These are phyloP conservation scores for Rhabditoides inermis DNA, from an alignment of 2,888 invertebrate genomes.

Conservation along the genomic window DNA sequence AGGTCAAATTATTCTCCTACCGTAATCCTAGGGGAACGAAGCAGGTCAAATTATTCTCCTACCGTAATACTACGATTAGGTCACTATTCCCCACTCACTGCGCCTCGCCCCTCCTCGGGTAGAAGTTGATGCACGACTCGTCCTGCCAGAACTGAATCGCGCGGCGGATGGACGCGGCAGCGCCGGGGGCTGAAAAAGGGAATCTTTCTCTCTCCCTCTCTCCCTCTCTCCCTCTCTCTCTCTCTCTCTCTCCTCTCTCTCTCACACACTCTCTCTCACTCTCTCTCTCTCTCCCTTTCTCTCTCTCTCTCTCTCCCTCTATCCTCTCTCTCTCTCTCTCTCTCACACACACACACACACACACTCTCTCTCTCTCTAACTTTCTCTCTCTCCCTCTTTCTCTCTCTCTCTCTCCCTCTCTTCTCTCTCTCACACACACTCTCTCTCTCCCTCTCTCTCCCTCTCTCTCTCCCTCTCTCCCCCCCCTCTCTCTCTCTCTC, in stretches of 20 bases:
- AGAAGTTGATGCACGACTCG: slow-evolving; percentile 14
- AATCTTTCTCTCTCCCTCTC: too few relatives aligned
- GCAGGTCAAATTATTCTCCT: too few relatives aligned
- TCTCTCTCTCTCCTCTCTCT: not conserved
- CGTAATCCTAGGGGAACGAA: too few relatives aligned
- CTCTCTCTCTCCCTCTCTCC: not conserved
- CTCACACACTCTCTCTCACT: not conserved
- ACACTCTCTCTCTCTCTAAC: slow-evolving; percentile 6
- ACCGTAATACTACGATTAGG: too few relatives aligned
- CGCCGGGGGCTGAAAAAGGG: slow-evolving; percentile 11
- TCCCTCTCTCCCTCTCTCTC: not conserved
- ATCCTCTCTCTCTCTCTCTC: slow-evolving; percentile 5
- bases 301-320: slow-evolving; percentile 11
- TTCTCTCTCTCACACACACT: slow-evolving; percentile 6
- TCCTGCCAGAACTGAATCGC: slow-evolving; percentile 15
- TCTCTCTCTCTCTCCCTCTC: slow-evolving; percentile 4
- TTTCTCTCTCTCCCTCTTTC: slow-evolving; percentile 3
- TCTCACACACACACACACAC: slow-evolving; percentile 4
- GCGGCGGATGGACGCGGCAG: slow-evolving; percentile 13
- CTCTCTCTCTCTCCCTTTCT: slow-evolving; percentile 4
- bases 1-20: too few relatives aligned
- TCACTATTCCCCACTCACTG: too few relatives aligned
- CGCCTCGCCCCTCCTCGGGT: not conserved
- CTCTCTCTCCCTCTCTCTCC: slow-evolving; percentile 3
- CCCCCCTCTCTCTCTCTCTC: not conserved